Evolutionary conservation across 2,888 invertebrate species (phyloP).

Genomic region (Agrilus mali): DNA sequence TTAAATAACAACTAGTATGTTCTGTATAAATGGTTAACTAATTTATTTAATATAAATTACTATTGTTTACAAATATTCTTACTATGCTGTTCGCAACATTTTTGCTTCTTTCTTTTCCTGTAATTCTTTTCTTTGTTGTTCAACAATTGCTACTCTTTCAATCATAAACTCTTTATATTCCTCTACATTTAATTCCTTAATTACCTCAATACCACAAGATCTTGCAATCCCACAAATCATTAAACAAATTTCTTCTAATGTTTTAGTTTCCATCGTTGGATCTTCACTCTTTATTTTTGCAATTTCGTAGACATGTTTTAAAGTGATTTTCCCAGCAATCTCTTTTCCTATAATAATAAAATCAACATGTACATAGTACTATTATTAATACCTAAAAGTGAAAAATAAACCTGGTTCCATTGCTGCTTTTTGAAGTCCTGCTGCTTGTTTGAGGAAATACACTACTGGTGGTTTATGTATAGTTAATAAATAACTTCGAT

Average conservation of each 20-base stretch:
- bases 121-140: conserved; percentile 60
- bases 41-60: neutral
- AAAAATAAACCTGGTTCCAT: conserved; percentile 43
- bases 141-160: conserved; percentile 56
- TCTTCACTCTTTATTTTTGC: conserved; percentile 91
- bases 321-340: conserved; percentile 74
- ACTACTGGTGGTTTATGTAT: conserved; percentile 81
- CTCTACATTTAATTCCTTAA: conserved; percentile 57
- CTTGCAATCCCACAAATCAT: conserved; percentile 67
- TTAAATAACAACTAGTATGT: no score
- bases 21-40: no score
- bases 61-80: conserved; percentile 1
- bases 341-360: conserved; percentile 47
- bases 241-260: conserved; percentile 62
- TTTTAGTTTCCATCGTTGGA: conserved; percentile 51
- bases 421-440: conserved; percentile 76
- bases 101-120: conserved; percentile 82
- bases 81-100: conserved; percentile 62
- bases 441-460: conserved; percentile 87
- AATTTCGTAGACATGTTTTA: conserved; percentile 96
- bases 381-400: conserved; percentile 12
- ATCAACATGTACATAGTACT: conserved; percentile 1
- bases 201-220: conserved; percentile 76
- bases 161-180: conserved; percentile 75
- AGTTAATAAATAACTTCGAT: conserved; percentile 68